Percentiles rank a stretch among this genome's conserved stretches.
Conservation (phyloP, 1,140 invertebrate genomes). For the Drosophila littoralis region DNA sequence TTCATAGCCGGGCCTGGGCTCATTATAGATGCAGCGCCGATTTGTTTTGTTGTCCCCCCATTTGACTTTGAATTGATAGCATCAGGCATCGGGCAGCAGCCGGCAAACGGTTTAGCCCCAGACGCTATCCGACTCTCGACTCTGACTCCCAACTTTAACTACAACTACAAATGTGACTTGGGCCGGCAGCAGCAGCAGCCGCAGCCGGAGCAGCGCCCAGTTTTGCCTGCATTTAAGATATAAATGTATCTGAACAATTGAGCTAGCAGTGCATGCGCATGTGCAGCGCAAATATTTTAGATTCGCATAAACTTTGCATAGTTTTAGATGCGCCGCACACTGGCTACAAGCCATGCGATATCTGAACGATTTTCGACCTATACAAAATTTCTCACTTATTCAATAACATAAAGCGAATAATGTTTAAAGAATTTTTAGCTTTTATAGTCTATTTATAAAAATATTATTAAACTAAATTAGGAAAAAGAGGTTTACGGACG, state of each 20-base stretch:
- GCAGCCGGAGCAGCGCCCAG: slow-evolving; percentile 32
- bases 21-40: slow-evolving; percentile 82
- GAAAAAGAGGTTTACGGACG: too few relatives aligned
- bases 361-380: not conserved
- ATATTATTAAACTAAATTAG: too few relatives aligned
- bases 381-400: too few relatives aligned
- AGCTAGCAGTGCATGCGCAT: slow-evolving; percentile 75
- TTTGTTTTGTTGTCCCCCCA: slow-evolving; percentile 82
- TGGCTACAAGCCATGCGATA: not conserved
- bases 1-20: slow-evolving; percentile 26
- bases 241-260: slow-evolving; percentile 80
- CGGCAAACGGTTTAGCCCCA: slow-evolving; percentile 34
- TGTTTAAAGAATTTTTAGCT: too few relatives aligned
- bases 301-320: slow-evolving; percentile 83
- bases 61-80: slow-evolving; percentile 83
- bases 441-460: too few relatives aligned
- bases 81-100: slow-evolving; percentile 61
- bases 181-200: slow-evolving; percentile 28
- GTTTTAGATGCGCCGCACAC: slow-evolving; percentile 57
- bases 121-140: slow-evolving; percentile 18
- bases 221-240: slow-evolving; percentile 74
- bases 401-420: too few relatives aligned
- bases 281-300: slow-evolving; percentile 73
- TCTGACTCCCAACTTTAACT: slow-evolving; percentile 8
- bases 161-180: slow-evolving; percentile 16